Conservation (phyloP, 2,888 invertebrate genomes). For the Hesperia comma region DNA sequence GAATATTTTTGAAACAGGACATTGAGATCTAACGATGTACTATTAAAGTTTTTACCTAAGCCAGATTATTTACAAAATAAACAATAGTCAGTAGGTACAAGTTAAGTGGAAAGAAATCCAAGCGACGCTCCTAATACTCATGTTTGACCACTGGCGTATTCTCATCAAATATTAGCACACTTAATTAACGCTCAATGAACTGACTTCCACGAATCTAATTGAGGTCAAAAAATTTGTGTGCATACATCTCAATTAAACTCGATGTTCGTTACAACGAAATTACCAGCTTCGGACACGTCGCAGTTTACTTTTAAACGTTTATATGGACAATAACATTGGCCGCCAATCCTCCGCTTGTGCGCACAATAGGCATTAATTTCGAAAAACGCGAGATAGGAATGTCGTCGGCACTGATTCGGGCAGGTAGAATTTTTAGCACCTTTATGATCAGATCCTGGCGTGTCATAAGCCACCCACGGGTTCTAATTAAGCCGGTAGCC, state of each 20-base stretch:
- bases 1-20: no score
- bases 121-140: conserved; percentile 8
- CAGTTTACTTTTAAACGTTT: conserved; percentile 29
- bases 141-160: conserved; percentile 55
- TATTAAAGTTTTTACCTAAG: background rate
- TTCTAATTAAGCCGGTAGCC: conserved; percentile 80
- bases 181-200: conserved; percentile 74
- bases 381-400: conserved; percentile 76
- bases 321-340: conserved; percentile 32
- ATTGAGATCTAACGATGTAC: no score
- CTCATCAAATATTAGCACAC: conserved; percentile 73
- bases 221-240: conserved; percentile 80
- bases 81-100: background rate
- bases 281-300: conserved; percentile 39
- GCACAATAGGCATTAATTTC: conserved; percentile 79
- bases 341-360: conserved; percentile 36
- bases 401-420: conserved; percentile 67
- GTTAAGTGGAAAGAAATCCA: background rate
- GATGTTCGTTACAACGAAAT: conserved; percentile 45
- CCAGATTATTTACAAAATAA: background rate
- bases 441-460: conserved; percentile 81
- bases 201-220: conserved; percentile 81
- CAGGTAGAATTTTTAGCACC: conserved; percentile 83
- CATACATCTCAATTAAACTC: conserved; percentile 78
- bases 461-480: conserved; percentile 82